These are phyloP conservation scores for Mesocentrotus franciscanus DNA, from an alignment of 53 echinoderm and acorn worm species.

Conservation along the genomic window DNA sequence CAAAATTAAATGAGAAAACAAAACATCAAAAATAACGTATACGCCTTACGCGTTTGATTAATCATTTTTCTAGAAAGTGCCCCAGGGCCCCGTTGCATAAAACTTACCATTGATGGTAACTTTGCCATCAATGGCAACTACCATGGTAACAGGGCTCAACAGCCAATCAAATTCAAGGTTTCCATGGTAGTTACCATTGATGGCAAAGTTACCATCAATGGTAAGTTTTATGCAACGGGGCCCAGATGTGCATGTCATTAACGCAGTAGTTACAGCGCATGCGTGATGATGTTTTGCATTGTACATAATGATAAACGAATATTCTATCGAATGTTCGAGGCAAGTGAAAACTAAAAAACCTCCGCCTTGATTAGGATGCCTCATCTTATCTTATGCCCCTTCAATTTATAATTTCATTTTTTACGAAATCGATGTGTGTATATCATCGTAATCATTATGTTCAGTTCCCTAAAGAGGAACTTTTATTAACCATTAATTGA, in stretches of 20 bases:
- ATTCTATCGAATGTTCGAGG: not conserved
- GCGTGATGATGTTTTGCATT: not conserved
- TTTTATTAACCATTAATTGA: not conserved
- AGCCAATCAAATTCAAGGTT: too few relatives aligned
- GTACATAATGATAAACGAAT: not conserved
- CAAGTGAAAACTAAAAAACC: not conserved
- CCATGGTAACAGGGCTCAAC: too few relatives aligned
- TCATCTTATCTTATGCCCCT: not conserved
- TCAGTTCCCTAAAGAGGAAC: not conserved
- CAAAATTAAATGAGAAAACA: not conserved
- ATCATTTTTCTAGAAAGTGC: not conserved
- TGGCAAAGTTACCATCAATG: too few relatives aligned
- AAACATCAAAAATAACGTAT: not conserved
- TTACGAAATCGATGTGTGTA: not conserved
- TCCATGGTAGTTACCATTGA: too few relatives aligned
- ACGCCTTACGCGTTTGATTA: not conserved
- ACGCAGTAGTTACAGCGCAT: not conserved
- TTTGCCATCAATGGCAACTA: too few relatives aligned
- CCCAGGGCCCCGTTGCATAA: too few relatives aligned
- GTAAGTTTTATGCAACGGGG: too few relatives aligned
- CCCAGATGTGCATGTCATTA: not conserved
- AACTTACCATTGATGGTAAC: too few relatives aligned
- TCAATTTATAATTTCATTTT: not conserved
- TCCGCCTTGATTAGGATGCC: not conserved
- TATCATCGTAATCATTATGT: not conserved